phyloP scores from a whole-genome alignment of 2,113 vertebrate species.

The Bothrops jararaca region DNA sequence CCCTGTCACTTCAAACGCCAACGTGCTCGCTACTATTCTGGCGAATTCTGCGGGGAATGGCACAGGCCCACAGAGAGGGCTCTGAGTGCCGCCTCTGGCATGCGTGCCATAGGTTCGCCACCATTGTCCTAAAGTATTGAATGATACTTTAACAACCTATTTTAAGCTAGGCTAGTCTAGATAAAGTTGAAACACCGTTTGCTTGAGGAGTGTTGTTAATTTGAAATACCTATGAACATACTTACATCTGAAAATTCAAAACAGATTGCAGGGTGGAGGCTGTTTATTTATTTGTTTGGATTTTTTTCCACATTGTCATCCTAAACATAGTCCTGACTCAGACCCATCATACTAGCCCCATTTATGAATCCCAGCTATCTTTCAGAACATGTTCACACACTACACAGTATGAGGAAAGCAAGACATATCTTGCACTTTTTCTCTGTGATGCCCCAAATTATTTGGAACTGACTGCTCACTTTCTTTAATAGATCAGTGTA shows the following conservation, averaged over 20 bases:
- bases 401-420: not conserved
- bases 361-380: not conserved
- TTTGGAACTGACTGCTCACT: not conserved
- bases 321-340: not conserved
- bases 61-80: too few relatives aligned
- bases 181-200: not conserved
- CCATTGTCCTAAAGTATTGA: not conserved
- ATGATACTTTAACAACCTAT: not conserved
- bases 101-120: too few relatives aligned
- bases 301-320: not conserved
- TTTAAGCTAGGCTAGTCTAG: not conserved
- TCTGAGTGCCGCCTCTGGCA: too few relatives aligned
- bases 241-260: not conserved
- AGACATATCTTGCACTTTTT: not conserved
- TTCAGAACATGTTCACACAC: not conserved
- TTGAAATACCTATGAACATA: not conserved
- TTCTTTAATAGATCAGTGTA: not conserved
- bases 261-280: constrained; percentile 1
- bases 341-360: not conserved
- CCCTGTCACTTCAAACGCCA: too few relatives aligned
- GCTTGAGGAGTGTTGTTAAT: not conserved
- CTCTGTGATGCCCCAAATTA: too few relatives aligned
- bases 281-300: not conserved
- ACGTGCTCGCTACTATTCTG: too few relatives aligned
- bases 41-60: too few relatives aligned